Conservation (phyloP, 2,888 invertebrate genomes). For the Carcina quercana region DNA sequence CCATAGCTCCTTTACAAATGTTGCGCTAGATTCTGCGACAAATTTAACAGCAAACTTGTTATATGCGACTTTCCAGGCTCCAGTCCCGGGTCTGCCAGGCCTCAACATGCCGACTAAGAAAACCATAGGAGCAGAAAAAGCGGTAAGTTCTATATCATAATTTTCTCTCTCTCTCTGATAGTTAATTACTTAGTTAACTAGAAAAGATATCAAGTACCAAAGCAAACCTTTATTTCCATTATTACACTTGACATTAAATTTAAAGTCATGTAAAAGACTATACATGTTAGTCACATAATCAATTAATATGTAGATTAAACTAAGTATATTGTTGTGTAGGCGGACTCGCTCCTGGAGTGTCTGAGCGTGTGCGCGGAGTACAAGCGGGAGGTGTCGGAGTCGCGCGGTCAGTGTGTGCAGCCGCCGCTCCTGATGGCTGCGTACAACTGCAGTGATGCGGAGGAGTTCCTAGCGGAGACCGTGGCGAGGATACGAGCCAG, state of each 20-base stretch:
- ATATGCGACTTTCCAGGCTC: conserved; percentile 46
- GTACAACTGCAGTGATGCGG: conserved; percentile 80
- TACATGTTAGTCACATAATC: no score
- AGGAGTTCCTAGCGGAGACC: conserved; percentile 88
- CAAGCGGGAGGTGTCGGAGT: conserved; percentile 72
- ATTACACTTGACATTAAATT: no score
- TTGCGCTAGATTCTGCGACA: no score
- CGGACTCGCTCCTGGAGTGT: conserved; percentile 94
- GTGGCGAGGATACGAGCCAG: conserved; percentile 87
- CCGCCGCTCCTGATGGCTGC: conserved; percentile 89
- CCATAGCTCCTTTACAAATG: no score
- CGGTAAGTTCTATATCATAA: conserved; percentile 78
- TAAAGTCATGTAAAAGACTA: no score
- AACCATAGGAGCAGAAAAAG: conserved; percentile 90
- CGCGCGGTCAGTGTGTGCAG: conserved; percentile 62
- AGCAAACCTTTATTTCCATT: no score
- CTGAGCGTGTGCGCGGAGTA: conserved; percentile 83
- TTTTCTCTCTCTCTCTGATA: no score
- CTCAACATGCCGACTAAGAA: conserved; percentile 90
- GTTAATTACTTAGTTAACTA: no score
- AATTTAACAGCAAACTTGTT: no score
- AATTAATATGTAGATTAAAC: no score
- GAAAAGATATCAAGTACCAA: no score
- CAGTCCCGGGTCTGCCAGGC: conserved; percentile 81
- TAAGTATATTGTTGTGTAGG: conserved; percentile 69